Evolutionary conservation across 2,113 vertebrate species (phyloP).

Genomic region (Motacilla alba): DNA sequence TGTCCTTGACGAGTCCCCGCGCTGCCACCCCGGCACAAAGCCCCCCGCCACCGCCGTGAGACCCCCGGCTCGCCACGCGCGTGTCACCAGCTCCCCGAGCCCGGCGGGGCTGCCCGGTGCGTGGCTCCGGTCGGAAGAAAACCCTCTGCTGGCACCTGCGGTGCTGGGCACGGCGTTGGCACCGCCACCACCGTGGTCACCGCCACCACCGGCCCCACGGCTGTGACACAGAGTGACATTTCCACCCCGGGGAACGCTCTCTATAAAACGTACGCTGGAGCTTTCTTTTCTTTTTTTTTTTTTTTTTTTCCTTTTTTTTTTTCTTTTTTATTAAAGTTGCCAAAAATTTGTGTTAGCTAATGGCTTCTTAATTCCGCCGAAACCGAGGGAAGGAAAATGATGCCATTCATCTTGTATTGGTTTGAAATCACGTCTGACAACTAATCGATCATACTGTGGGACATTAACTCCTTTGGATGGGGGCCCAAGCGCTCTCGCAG

Average conservation of each 20-base stretch:
- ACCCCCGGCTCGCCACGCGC: background rate
- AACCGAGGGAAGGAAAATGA: slow-evolving; percentile 80
- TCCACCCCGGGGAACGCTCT: slow-evolving; percentile 56
- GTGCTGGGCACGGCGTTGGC: background rate
- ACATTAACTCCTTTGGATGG: slow-evolving; percentile 88
- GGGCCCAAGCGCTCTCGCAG: slow-evolving; percentile 76
- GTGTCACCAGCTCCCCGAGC: rapidly evolving
- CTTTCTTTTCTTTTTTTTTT: slow-evolving; percentile 54
- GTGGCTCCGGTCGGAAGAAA: rapidly evolving
- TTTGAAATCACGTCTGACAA: slow-evolving; percentile 85
- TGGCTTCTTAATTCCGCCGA: slow-evolving; percentile 85
- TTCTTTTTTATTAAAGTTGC: slow-evolving; percentile 75
- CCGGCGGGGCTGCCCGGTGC: rapidly evolving
- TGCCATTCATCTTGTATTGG: slow-evolving; percentile 85
- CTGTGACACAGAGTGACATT: background rate
- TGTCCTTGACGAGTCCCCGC: slow-evolving; percentile 38
- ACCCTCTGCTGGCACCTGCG: rapidly evolving
- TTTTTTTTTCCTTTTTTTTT: too few species aligned
- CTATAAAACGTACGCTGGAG: slow-evolving; percentile 53
- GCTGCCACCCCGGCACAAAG: background rate
- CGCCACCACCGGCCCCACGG: background rate
- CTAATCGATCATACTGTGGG: slow-evolving; percentile 86
- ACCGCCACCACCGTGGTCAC: rapidly evolving
- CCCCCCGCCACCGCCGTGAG: background rate
- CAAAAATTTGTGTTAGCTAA: slow-evolving; percentile 84